These are phyloP conservation scores for Trachelus tabidus DNA, from an alignment of 2,888 invertebrate genomes.

Conservation along the genomic window DNA sequence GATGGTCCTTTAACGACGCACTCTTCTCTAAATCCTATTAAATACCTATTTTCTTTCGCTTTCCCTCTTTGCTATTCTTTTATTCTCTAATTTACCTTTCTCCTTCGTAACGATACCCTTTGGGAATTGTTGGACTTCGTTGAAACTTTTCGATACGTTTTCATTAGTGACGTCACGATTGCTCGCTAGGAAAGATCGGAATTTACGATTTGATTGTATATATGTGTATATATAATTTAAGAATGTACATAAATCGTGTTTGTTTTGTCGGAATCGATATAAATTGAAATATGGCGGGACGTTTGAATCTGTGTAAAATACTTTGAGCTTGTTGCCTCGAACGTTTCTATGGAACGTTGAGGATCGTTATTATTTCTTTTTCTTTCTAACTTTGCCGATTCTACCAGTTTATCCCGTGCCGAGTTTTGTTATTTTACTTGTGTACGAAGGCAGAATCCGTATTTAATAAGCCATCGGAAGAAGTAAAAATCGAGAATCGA, in stretches of 20 bases:
- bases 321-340: no score
- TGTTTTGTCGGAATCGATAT: no score
- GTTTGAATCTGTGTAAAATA: no score
- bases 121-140: neutral
- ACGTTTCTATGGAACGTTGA: neutral
- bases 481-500: neutral
- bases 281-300: no score
- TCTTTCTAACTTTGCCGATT: neutral
- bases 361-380: neutral
- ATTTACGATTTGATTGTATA: neutral
- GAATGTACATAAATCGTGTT: no score
- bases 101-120: neutral
- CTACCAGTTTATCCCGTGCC: neutral
- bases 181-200: no score
- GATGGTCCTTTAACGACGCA: neutral
- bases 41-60: neutral
- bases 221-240: no score
- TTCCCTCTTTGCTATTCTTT: neutral
- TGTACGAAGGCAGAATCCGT: neutral
- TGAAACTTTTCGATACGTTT: constrained; percentile 14
- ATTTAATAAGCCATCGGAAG: neutral
- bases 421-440: neutral
- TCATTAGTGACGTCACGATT: constrained; percentile 7
- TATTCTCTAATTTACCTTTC: neutral
- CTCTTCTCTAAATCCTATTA: neutral